A percentile compares a stretch with the other conserved stretches of the same genome.
Conservation (phyloP, 2,113 vertebrate species). For the Tragulus kanchil region DNA sequence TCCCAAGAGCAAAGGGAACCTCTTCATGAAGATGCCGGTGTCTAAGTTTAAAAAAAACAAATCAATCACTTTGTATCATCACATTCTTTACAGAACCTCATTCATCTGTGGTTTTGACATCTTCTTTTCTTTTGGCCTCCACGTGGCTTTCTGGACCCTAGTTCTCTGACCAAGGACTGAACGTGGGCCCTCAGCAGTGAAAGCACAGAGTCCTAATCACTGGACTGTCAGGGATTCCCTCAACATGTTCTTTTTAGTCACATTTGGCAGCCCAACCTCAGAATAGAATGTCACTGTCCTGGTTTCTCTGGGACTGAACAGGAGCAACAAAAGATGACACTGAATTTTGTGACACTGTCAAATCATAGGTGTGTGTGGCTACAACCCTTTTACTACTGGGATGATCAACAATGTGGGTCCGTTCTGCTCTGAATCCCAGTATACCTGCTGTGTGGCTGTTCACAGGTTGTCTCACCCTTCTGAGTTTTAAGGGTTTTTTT, state of each 20-base stretch:
- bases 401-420: neutral
- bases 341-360: neutral
- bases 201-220: neutral
- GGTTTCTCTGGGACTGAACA: slow-evolving; percentile 37
- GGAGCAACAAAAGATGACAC: neutral
- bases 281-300: neutral
- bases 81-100: slow-evolving; percentile 43
- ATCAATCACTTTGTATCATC: slow-evolving; percentile 24
- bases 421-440: neutral
- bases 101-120: slow-evolving; percentile 45
- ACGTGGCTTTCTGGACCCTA: neutral
- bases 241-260: slow-evolving; percentile 45
- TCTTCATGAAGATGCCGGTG: slow-evolving; percentile 27
- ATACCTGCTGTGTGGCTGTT: neutral
- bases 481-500: slow-evolving; percentile 43
- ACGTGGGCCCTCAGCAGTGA: neutral
- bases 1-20: slow-evolving; percentile 4
- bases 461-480: neutral
- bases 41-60: no score
- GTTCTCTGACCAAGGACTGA: neutral
- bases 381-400: neutral
- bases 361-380: neutral
- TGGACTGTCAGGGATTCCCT: neutral
- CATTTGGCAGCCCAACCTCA: slow-evolving; percentile 5
- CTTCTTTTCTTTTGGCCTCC: neutral